Conservation (phyloP, 2,113 vertebrate species). For the Embiotoca jacksoni region DNA sequence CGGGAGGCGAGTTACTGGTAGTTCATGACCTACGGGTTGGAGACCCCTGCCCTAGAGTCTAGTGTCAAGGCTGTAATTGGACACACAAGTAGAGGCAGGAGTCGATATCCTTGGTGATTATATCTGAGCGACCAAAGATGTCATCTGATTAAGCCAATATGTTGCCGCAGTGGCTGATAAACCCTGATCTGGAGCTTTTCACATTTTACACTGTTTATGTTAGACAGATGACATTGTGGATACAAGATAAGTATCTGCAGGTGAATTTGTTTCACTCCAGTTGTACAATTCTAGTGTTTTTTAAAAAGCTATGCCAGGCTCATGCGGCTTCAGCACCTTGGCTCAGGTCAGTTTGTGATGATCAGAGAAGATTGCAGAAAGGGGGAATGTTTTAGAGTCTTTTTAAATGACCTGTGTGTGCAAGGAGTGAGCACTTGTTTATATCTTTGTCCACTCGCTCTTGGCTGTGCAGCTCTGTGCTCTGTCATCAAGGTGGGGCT, state of each 20-base stretch:
- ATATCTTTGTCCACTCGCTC: conserved; percentile 31
- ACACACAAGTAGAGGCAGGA: not conserved
- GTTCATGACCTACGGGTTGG: no score
- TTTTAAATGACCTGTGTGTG: not conserved
- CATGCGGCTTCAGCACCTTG: not conserved
- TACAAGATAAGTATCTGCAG: not conserved
- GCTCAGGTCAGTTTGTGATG: conserved; percentile 7
- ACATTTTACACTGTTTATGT: not conserved
- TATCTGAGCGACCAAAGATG: conserved; percentile 6
- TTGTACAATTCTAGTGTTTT: not conserved
- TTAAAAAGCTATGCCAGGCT: not conserved
- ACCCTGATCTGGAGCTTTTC: conserved; percentile 1
- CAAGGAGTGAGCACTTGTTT: conserved; percentile 41
- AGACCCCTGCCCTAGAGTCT: not conserved
- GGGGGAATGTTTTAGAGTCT: not conserved
- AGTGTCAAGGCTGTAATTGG: not conserved
- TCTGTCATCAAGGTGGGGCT: conserved; percentile 65
- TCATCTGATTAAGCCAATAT: not conserved
- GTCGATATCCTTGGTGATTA: not conserved
- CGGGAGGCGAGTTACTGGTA: no score
- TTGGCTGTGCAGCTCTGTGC: conserved; percentile 35
- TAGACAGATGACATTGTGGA: conserved; percentile 14
- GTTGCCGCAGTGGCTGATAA: conserved; percentile 8
- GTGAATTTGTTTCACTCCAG: not conserved
- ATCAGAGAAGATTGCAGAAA: conserved; percentile 8